Percentiles rank a stretch among this genome's conserved stretches.
Evolutionary conservation across 2,113 vertebrate species (phyloP).

Genomic region (Pollimyrus isidori): DNA sequence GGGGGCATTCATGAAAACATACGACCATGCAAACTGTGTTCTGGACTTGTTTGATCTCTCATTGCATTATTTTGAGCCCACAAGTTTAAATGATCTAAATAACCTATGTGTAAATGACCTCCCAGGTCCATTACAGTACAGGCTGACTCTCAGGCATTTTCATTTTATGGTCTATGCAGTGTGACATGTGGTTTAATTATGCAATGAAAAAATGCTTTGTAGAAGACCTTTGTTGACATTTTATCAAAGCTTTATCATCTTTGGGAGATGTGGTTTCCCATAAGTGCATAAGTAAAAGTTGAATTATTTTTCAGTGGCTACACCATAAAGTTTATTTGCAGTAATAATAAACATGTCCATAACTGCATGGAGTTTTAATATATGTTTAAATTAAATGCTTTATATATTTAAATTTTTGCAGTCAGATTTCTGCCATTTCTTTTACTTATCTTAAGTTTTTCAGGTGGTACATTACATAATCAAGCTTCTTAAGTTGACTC

Average conservation of each 20-base stretch:
- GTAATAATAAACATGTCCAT: background rate
- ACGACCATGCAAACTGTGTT: slow-evolving; percentile 19
- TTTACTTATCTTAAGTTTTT: background rate
- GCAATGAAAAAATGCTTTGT: background rate
- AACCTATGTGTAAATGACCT: background rate
- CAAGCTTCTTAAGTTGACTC: background rate
- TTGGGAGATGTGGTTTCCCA: background rate
- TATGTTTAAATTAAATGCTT: background rate
- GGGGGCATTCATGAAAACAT: slow-evolving; percentile 27
- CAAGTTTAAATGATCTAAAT: slow-evolving; percentile 1
- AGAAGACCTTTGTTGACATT: background rate
- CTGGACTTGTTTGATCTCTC: slow-evolving; percentile 39
- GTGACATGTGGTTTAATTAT: background rate
- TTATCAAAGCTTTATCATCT: background rate
- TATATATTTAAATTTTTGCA: background rate
- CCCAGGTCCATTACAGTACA: background rate
- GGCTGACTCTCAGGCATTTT: background rate
- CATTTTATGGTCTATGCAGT: background rate
- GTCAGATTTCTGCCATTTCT: background rate
- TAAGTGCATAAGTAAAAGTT: background rate
- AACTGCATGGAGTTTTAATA: background rate
- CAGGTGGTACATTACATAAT: background rate
- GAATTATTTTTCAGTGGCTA: background rate
- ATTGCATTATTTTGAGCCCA: slow-evolving; percentile 22
- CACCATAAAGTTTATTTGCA: background rate